Conservation (phyloP, 2,113 vertebrate species). For the Gymnocephalus cernua region DNA sequence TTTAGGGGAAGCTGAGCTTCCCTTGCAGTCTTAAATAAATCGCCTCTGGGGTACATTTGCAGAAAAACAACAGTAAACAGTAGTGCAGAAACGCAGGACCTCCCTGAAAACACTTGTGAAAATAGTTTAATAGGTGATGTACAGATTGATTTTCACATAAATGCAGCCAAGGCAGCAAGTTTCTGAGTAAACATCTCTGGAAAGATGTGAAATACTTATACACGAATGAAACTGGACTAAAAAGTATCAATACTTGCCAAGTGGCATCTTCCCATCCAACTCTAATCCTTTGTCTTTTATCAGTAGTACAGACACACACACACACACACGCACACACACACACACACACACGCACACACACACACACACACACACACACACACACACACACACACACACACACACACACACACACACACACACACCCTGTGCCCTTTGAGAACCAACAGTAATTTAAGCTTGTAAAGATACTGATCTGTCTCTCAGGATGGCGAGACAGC, state of each 20-base stretch:
- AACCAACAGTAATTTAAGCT: constrained; percentile 55
- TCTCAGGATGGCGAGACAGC: constrained; percentile 57
- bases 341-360: constrained; percentile 3
- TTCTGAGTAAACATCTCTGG: not conserved
- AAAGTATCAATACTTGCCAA: constrained; percentile 2
- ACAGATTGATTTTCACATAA: not conserved
- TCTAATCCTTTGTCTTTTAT: constrained; percentile 23
- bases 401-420: constrained; percentile 6
- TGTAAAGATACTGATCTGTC: constrained; percentile 72
- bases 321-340: not conserved
- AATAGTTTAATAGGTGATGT: not conserved
- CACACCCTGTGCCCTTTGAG: constrained; percentile 33
- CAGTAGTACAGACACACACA: not conserved
- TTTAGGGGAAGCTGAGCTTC: no score
- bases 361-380: constrained; percentile 1
- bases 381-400: constrained; percentile 10
- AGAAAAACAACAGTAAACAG: not conserved
- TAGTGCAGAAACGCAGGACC: not conserved
- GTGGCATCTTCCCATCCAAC: not conserved
- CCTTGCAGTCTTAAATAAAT: no score
- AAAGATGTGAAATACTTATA: not conserved
- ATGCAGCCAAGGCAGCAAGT: not conserved
- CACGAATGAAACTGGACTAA: not conserved
- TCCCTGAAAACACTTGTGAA: not conserved
- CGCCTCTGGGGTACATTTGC: no score